Base-by-base conservation (phyloP, 2,797 vertebrate species). In the Rousettus madagascariensis region DNA sequence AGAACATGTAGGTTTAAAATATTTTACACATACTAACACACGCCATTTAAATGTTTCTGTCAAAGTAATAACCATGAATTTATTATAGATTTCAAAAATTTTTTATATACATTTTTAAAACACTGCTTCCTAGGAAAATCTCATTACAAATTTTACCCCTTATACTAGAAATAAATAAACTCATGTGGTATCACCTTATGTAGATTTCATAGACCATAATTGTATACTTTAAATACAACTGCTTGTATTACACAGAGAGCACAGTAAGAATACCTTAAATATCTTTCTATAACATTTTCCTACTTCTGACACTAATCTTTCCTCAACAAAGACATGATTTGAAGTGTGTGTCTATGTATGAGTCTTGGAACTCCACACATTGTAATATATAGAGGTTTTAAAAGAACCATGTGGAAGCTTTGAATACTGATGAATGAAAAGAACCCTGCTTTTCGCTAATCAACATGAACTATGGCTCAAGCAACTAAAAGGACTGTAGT, bases 1-100 rank as follows among this genome's bases (percentile, higher is more conserved):
- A 94, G 33, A 55, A 61, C 22, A 36, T 77, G 17, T 84, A 69
- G 24, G 51, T 93, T 90, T 94, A 89, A 87, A 96, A 94, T 92
- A 46, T 78, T 68, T 43, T 26, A 36, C 12, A 74, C 6, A 38
- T 7, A 74, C 53, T 91, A 91, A 79, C 30, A 85, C 6, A 33
- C 6, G 16, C 55, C 69, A 68, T 43, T 80, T 85, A 83, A 86
- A 53, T 83, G 7, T 71, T 85, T 77, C 11, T 41, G 11, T 88
- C 33, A 95, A 86, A 66, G 38, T 41, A 71, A 75, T 90, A 24
- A 57, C 26, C 11, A 46, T 72, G 19, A 66, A 65, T 85, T 68
- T 85, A 82, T 84, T 78, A 33, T 16, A 80, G 2, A 75, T 78
- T 95, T 95, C 55, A 85, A 13, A 51, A n/a, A 0, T 85, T 63